Percentiles rank a stretch among this genome's conserved stretches.
Conservation (phyloP, 2,113 vertebrate species). For the Sclerurus mexicanus region DNA sequence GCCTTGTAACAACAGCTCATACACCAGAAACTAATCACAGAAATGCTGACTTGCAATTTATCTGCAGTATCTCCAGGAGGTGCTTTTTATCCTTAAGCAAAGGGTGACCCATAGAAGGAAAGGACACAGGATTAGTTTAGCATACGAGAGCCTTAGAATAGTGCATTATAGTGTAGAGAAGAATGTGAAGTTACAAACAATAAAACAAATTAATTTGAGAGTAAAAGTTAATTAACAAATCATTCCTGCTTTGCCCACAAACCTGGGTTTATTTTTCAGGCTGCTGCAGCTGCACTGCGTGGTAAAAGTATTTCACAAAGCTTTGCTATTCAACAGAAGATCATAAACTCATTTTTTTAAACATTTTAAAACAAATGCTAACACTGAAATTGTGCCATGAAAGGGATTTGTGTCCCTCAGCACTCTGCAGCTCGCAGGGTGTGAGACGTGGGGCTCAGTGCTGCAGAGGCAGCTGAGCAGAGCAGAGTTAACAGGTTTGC, state of each 20-base stretch:
- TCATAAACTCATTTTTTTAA: not conserved
- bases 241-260: not conserved
- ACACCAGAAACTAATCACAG: not conserved
- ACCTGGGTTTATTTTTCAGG: not conserved
- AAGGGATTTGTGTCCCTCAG: not conserved
- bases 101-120: not conserved
- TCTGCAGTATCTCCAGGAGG: not conserved
- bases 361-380: not conserved
- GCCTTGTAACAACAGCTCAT: not conserved
- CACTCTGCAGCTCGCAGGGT: not conserved
- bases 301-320: not conserved
- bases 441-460: not conserved
- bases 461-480: not conserved
- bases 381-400: not conserved
- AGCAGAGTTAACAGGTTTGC: not conserved
- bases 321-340: not conserved
- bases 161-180: not conserved
- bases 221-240: not conserved
- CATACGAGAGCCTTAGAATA: not conserved
- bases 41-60: slow-evolving; percentile 6
- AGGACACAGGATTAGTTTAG: not conserved
- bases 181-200: not conserved
- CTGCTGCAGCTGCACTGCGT: not conserved
- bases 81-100: not conserved
- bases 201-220: not conserved